Evolutionary conservation across 2,113 vertebrate species (phyloP), one percentile per base, ranked within the genome.

Genomic region (Sebastes schlegelii): DNA sequence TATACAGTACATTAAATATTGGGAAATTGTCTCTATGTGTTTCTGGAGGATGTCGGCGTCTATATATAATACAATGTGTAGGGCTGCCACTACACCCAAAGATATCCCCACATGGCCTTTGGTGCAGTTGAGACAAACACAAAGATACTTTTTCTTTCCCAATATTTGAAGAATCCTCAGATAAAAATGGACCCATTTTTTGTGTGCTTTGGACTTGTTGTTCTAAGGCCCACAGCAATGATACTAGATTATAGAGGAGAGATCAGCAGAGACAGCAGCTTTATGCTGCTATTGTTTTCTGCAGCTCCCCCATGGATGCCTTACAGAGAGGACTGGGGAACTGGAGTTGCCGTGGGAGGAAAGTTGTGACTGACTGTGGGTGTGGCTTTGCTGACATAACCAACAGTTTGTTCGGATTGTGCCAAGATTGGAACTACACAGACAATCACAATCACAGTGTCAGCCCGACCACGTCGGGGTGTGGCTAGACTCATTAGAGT

Each of bases 331-430:
- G 40, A 46, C 19, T 42, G 40, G 45, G 66, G 49, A 74, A 65
- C 16, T 23, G 54, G 52, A 68, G 78, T 48, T 64, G 49, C 12
- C 52, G 75, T 51, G 49, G 80, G 55, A 66, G 43, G 48, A 64
- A 74, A 74, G 62, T 66, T 69, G 58, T 69, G 83, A 26, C 14
- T 45, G 67, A 23, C 49, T 49, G 34, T 60, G 66, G 81, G 87
- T 77, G 83, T 69, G 83, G 70, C 26, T 76, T 3, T 84, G 77
- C 21, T 86, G 51, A 80, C 74, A 77, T 60, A 75, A 79, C n/a
- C 42, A 46, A 57, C 40, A 51, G 62, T 55, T 80, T 80, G 34
- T 66, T 70, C 60, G 40, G 46, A 52, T 1, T 58, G 52, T 65
- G 54, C 55, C 52, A 57, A 74, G 42, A 62, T 13, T 13, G 55